Percentiles rank a stretch among this genome's conserved stretches.
phyloP scores from a whole-genome alignment of 2,797 vertebrate species.

The Pygocentrus nattereri region DNA sequence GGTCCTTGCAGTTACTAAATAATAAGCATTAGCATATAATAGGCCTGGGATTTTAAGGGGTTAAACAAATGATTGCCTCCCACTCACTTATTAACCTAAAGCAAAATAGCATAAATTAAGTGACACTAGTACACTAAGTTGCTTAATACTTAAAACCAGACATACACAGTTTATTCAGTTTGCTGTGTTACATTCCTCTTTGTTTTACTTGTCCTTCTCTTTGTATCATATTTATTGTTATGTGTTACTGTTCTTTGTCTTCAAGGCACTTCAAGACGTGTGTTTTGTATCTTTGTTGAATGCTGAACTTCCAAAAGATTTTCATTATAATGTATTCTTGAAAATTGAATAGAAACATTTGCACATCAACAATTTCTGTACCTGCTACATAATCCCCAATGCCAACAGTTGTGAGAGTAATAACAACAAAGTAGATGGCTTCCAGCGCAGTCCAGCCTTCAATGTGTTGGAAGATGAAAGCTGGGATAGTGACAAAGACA shows the following conservation, averaged over 20 bases:
- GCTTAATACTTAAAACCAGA: not conserved
- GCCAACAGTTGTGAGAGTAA: slow-evolving; percentile 95
- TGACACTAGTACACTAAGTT: too few species aligned
- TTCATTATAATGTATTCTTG: not conserved
- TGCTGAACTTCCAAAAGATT: not conserved
- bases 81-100: too few species aligned
- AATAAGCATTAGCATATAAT: too few species aligned
- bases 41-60: too few species aligned
- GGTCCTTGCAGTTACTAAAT: too few species aligned
- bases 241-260: not conserved
- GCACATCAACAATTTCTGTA: slow-evolving; percentile 59
- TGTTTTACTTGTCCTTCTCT: not conserved
- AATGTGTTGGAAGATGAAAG: slow-evolving; percentile 93
- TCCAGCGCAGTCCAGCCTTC: slow-evolving; percentile 96
- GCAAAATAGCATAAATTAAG: too few species aligned
- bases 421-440: slow-evolving; percentile 97
- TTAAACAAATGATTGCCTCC: too few species aligned
- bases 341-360: not conserved
- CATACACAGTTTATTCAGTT: not conserved
- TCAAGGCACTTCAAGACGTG: not conserved
- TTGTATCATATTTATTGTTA: not conserved
- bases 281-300: not conserved
- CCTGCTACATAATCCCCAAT: slow-evolving; percentile 99
- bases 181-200: not conserved
- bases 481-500: slow-evolving; percentile 96